Evolutionary conservation across 2,113 vertebrate species (phyloP), one percentile per base, ranked within the genome.

Genomic region (Rhinolophus sinicus): DNA sequence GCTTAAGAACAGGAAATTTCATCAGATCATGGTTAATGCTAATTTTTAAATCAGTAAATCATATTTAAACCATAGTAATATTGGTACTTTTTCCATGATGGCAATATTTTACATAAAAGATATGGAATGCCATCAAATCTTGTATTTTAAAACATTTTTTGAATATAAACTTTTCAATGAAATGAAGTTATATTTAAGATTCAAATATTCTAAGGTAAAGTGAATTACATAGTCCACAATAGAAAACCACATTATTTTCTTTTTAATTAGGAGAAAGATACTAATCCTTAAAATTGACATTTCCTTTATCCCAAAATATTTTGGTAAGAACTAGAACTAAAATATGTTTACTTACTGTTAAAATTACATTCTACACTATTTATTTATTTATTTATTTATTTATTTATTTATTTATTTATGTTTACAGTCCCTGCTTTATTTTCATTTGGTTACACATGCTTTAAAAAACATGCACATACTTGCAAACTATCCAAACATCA

Each of bases 341-440:
- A 86, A 65, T 86, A 65, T 54, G 64, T 83, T 77, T 84, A 44
- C 7, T 24, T 92, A 73, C 18, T 86, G 13, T 88, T 67, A 84
- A 90, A 93, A 93, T 93, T 93, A 67, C 1, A 88, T 18, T 81
- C 30, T 82, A 22, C 24, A 44, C 40, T 50, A 12, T 50, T 50
- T 50, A 50, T 12, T 50, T 50, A 50, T 10, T 54, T 50, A 12
- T 50, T 12, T 50, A 50, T 12, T 50, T 50, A 50, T 10, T 54
- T 54, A 54, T 15, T 54, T 4, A 54, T 15, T 54, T 19, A 54
- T 16, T 18, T 54, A 18, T 16, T 18, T 54, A 54, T 24, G 40
- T 70, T 95, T 93, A 94, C 64, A 93, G 93, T 72, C 93, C 95
- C 95, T 88, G 15, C 52, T 97, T 97, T 97, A 97, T 97, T 97